Percentiles rank a stretch among this genome's conserved stretches.
Evolutionary conservation across 2,113 vertebrate species (phyloP).

Genomic region (Sylvietta virens): DNA sequence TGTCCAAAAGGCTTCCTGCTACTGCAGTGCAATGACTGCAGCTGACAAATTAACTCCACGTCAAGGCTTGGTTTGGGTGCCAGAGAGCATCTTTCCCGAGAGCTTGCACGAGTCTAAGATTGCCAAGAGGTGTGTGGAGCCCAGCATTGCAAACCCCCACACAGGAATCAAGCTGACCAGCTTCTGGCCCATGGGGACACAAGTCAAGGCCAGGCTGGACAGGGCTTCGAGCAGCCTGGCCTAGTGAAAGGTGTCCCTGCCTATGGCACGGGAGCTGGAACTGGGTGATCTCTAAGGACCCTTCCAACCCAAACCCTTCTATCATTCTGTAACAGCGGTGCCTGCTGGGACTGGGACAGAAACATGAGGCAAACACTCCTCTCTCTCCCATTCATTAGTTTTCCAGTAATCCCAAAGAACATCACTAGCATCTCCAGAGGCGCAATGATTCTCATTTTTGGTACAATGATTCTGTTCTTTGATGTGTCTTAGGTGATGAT

Average conservation of each 20-base stretch:
- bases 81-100: not conserved
- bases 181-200: not conserved
- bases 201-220: not conserved
- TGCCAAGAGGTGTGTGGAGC: not conserved
- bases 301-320: not conserved
- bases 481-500: not conserved
- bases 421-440: not conserved
- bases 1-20: not conserved
- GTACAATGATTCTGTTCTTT: not conserved
- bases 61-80: not conserved
- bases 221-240: not conserved
- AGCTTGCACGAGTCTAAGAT: rapidly evolving
- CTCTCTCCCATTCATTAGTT: not conserved
- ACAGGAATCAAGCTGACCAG: not conserved
- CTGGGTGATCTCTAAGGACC: not conserved
- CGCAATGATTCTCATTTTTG: not conserved
- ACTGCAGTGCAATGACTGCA: not conserved
- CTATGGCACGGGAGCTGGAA: not conserved
- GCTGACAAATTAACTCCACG: not conserved
- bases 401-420: not conserved
- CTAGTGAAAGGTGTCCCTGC: not conserved
- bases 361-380: rapidly evolving
- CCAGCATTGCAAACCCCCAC: rapidly evolving
- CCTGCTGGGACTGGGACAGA: not conserved
- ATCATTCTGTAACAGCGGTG: rapidly evolving